These are phyloP conservation scores for Pseudochirops corinnae DNA, from an alignment of 2,797 vertebrate species.

Conservation along the genomic window DNA sequence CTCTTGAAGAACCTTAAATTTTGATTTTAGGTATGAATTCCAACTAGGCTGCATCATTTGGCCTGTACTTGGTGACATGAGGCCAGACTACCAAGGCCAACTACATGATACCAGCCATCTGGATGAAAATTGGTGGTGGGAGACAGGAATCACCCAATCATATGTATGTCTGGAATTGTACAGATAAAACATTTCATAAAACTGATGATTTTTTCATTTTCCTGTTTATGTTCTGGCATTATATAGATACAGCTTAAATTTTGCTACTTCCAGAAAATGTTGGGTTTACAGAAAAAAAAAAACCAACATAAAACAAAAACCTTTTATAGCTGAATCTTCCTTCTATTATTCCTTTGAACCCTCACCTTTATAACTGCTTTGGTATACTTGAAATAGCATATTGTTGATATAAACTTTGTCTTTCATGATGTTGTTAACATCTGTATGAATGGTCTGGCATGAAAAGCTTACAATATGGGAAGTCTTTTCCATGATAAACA, in stretches of 20 bases:
- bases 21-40: background rate
- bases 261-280: background rate
- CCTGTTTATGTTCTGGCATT: background rate
- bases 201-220: background rate
- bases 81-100: rapidly evolving
- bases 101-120: background rate
- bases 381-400: background rate
- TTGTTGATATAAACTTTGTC: background rate
- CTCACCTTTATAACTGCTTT: rapidly evolving
- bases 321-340: background rate
- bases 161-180: rapidly evolving
- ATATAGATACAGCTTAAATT: background rate
- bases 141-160: rapidly evolving
- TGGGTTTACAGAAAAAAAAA: background rate
- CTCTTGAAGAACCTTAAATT: background rate
- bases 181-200: background rate
- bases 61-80: background rate
- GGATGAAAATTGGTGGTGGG: too few relatives aligned
- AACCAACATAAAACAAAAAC: background rate
- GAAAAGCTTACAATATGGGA: constrained; percentile 62
- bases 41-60: background rate
- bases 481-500: constrained; percentile 81
- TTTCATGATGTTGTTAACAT: constrained; percentile 42
- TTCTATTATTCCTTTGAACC: rapidly evolving
- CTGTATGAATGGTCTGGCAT: constrained; percentile 27